These are phyloP conservation scores for Cephalotes varians DNA, from an alignment of 2,888 invertebrate genomes.

Conservation along the genomic window DNA sequence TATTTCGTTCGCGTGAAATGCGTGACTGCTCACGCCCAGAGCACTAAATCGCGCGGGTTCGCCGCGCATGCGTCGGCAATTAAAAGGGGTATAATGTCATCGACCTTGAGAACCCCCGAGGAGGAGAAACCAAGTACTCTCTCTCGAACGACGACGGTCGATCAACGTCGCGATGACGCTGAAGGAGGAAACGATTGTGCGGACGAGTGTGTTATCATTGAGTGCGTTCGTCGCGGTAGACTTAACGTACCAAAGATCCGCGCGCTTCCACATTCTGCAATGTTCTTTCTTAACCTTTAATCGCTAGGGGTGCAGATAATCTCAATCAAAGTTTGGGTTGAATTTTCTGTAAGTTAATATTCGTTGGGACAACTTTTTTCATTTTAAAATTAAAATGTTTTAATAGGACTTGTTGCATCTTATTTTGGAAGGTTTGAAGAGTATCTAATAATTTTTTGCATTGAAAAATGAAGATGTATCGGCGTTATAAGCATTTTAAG, in stretches of 20 bases:
- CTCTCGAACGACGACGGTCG: constrained; percentile 34
- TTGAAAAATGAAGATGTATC: no score
- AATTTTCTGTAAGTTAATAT: no score
- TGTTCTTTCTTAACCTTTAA: neutral
- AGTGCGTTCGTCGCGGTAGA: constrained; percentile 21
- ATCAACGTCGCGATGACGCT: constrained; percentile 51
- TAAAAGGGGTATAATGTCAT: constrained; percentile 74
- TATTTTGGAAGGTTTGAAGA: no score
- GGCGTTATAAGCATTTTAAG: no score
- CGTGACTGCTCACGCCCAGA: constrained; percentile 76
- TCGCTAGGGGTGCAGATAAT: no score
- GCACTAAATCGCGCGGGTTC: constrained; percentile 71
- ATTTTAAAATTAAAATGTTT: no score
- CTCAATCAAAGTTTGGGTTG: no score
- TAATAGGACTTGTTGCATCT: no score
- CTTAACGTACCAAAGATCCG: constrained; percentile 20
- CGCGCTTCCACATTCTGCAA: neutral
- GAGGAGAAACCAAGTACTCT: constrained; percentile 36
- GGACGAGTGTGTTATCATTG: constrained; percentile 37
- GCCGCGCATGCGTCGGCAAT: constrained; percentile 72
- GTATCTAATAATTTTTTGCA: no score
- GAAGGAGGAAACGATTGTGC: constrained; percentile 40
- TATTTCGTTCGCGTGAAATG: constrained; percentile 73
- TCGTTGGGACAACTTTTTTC: no score
- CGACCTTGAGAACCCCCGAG: constrained; percentile 72